A percentile compares a stretch with the other conserved stretches of the same genome.
Conservation (phyloP, 2,113 vertebrate species). For the Emydocephalus ijimae region DNA sequence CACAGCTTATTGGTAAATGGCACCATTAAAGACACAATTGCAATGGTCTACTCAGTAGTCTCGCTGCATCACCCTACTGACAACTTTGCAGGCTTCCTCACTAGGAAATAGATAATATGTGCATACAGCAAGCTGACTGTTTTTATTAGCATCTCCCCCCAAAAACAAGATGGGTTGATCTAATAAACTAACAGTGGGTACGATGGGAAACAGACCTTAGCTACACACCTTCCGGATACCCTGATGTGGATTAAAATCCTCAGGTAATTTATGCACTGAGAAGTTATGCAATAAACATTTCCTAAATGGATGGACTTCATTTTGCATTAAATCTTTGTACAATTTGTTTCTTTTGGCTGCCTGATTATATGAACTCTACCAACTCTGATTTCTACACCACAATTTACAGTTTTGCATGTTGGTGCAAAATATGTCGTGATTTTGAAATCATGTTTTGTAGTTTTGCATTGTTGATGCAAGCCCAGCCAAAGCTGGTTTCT, state of each 20-base stretch:
- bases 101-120: neutral
- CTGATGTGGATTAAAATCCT: neutral
- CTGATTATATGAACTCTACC: neutral
- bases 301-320: neutral
- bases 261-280: neutral
- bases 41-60: neutral
- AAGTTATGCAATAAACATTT: neutral
- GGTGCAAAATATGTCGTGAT: neutral
- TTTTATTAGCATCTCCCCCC: neutral
- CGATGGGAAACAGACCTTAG: neutral
- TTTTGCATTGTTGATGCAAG: neutral
- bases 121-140: neutral
- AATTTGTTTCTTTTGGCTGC: neutral
- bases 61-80: neutral
- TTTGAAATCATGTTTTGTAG: neutral
- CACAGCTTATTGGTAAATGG: neutral
- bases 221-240: neutral
- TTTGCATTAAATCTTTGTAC: neutral
- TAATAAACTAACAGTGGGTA: neutral
- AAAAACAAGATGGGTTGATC: neutral
- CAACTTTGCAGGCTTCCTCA: neutral
- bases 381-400: neutral
- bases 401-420: neutral
- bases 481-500: neutral
- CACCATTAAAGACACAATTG: neutral